Conservation (phyloP, 2,888 invertebrate species). For the Melinaea marsaeus region DNA sequence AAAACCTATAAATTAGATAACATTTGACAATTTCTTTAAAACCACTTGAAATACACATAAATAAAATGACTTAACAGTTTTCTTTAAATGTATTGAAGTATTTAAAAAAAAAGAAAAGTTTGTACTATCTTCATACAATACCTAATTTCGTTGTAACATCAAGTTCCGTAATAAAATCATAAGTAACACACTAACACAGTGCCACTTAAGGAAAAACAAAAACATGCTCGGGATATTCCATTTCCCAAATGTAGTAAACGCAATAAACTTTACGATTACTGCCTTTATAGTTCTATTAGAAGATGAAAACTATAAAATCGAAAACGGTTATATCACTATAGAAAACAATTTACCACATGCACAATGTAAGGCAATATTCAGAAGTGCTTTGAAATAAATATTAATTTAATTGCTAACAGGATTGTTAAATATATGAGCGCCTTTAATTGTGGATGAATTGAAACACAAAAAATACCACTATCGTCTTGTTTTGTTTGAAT, state of each 20-base stretch:
- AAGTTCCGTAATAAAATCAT: slow-evolving; percentile 3
- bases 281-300: slow-evolving; percentile 51
- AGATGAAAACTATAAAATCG: slow-evolving; percentile 56
- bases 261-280: slow-evolving; percentile 57
- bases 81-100: too few species aligned
- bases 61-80: too few species aligned
- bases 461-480: neutral
- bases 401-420: neutral
- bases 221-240: slow-evolving; percentile 45
- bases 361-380: slow-evolving; percentile 21
- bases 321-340: slow-evolving; percentile 39
- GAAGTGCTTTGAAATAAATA: neutral
- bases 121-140: neutral
- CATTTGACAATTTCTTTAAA: too few species aligned
- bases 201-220: slow-evolving; percentile 35
- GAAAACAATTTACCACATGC: slow-evolving; percentile 21
- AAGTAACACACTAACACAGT: slow-evolving; percentile 13
- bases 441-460: too few species aligned
- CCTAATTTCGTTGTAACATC: neutral
- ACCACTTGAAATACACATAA: too few species aligned
- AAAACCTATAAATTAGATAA: too few species aligned
- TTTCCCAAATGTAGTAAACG: slow-evolving; percentile 52
- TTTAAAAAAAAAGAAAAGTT: too few species aligned
- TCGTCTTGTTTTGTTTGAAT: neutral
- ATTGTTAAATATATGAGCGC: too few species aligned